Percentiles rank a stretch among this genome's conserved stretches.
Evolutionary conservation across 2,797 vertebrate species (phyloP).

Genomic region (Balearica regulorum): DNA sequence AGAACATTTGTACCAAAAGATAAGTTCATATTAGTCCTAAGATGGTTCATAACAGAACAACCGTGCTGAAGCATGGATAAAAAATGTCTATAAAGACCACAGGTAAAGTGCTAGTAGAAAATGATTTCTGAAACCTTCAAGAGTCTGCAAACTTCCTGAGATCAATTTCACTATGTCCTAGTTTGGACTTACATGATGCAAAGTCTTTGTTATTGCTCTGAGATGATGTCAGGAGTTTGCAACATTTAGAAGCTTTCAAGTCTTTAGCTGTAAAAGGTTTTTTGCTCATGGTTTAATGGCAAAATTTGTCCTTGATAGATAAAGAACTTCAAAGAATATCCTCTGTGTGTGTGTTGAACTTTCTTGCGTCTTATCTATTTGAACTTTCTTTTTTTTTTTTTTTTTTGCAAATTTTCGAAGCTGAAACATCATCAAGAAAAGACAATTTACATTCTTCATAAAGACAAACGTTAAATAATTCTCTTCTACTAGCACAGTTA

Average conservation of each 20-base stretch:
- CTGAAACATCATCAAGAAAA: conserved; percentile 43
- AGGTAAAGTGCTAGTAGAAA: neutral
- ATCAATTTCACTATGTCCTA: neutral
- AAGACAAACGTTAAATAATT: conserved; percentile 60
- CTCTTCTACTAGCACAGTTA: conserved; percentile 39
- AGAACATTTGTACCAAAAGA: conserved; percentile 16
- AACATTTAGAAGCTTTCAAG: neutral
- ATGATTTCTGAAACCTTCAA: conserved; percentile 19
- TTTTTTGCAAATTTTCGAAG: conserved; percentile 27
- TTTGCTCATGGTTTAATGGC: neutral
- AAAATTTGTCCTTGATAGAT: conserved; percentile 27
- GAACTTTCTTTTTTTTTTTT: neutral
- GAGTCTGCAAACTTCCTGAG: neutral
- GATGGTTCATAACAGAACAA: neutral
- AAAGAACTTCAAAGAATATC: conserved; percentile 32
- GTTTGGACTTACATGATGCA: neutral
- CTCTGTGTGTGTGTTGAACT: neutral
- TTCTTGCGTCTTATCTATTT: neutral
- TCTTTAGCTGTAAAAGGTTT: neutral
- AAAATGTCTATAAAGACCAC: neutral
- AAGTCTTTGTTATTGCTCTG: neutral
- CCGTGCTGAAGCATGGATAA: conserved; percentile 26
- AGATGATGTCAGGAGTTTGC: neutral
- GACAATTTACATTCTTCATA: conserved; percentile 29
- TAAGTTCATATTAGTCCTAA: conserved; percentile 12